Evolutionary conservation across 23 tunicate genomes (phyloP).

Genomic region (Styela plicata): DNA sequence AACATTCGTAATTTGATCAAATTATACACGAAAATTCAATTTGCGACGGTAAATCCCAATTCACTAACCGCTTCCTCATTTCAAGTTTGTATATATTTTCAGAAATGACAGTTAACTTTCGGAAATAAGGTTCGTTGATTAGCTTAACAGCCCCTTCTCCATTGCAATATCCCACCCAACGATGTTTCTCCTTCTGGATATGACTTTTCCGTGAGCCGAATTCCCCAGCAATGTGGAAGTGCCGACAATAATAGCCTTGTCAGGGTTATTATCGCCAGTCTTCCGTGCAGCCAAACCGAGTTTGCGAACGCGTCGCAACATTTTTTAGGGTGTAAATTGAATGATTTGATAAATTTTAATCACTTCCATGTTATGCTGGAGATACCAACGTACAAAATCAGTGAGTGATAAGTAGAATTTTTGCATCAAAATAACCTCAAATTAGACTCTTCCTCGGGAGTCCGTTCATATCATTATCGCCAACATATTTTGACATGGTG

Average conservation of each 20-base stretch:
- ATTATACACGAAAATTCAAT: too few species aligned
- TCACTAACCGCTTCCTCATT: background rate
- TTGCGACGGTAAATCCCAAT: background rate
- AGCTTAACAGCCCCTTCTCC: background rate
- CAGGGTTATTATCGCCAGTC: background rate
- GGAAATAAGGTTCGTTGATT: background rate
- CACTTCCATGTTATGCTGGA: background rate
- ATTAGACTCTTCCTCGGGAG: background rate
- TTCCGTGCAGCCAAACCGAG: background rate
- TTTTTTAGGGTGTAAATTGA: background rate
- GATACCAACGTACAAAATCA: background rate
- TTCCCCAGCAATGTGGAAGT: background rate
- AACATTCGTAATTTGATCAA: too few species aligned
- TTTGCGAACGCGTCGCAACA: background rate
- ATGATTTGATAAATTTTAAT: background rate
- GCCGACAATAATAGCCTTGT: background rate
- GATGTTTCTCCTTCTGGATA: background rate
- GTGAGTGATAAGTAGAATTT: background rate
- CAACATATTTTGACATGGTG: background rate
- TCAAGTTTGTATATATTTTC: background rate
- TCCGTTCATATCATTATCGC: background rate
- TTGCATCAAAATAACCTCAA: background rate
- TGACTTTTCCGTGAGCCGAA: background rate
- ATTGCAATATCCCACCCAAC: background rate
- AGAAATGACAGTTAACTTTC: background rate